Percentiles rank a stretch among this genome's conserved stretches.
Conservation (phyloP, 2,888 invertebrate species). For the Phorcus lineatus region DNA sequence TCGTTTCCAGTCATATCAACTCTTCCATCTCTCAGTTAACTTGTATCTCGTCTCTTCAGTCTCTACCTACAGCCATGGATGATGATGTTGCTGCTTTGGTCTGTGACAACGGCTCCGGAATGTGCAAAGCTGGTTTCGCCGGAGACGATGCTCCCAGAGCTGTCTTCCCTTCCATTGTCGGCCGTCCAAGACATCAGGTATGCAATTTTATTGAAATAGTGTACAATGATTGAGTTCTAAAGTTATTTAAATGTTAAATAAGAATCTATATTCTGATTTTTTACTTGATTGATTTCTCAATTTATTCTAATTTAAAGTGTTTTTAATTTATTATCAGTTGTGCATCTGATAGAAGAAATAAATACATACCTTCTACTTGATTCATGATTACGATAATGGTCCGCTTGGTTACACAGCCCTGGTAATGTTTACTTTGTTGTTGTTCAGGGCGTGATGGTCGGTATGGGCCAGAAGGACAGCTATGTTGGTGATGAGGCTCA, state of each 20-base stretch:
- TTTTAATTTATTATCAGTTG: too few relatives aligned
- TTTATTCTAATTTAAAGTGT: too few relatives aligned
- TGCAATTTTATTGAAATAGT: background rate
- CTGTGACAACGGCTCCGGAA: conserved; percentile 88
- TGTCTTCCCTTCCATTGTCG: conserved; percentile 65
- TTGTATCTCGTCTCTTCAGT: background rate
- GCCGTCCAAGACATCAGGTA: conserved; percentile 66
- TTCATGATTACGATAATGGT: too few relatives aligned
- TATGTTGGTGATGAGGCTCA: conserved; percentile 71
- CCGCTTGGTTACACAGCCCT: too few relatives aligned
- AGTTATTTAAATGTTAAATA: too few relatives aligned
- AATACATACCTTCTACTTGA: too few relatives aligned
- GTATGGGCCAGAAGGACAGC: conserved; percentile 70
- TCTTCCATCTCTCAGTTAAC: background rate
- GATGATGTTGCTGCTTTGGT: conserved; percentile 75
- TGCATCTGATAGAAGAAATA: too few relatives aligned
- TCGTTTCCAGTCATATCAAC: too few relatives aligned
- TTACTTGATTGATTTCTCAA: too few relatives aligned
- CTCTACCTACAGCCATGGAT: conserved; percentile 36
- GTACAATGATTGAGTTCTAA: too few relatives aligned
- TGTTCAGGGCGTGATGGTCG: conserved; percentile 56
- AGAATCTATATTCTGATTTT: too few relatives aligned
- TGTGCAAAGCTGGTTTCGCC: conserved; percentile 69
- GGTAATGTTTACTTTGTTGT: background rate
- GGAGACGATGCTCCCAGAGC: conserved; percentile 66